Conservation (phyloP, 1,140 invertebrate species). For the Oncopeltus fasciatus region DNA sequence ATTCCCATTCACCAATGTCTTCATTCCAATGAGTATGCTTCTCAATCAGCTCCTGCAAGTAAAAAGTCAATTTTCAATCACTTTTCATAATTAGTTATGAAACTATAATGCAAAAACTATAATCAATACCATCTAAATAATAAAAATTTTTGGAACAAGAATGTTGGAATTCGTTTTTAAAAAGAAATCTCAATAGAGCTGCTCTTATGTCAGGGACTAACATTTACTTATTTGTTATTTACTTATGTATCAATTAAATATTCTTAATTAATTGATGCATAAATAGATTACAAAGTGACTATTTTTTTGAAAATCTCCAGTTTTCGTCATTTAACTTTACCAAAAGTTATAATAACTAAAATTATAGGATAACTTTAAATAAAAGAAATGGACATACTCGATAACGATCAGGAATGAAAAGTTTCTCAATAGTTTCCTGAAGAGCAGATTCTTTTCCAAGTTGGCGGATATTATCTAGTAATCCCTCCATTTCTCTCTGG, state of each 20-base stretch:
- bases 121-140: background rate
- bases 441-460: conserved; percentile 81
- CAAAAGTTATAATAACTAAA: too few species aligned
- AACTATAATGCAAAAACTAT: background rate
- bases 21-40: conserved; percentile 92
- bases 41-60: conserved; percentile 79
- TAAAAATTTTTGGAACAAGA: background rate
- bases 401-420: conserved; percentile 86
- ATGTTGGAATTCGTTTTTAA: too few species aligned
- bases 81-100: conserved; percentile 16
- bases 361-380: too few species aligned
- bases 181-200: too few species aligned
- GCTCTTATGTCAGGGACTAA: too few species aligned
- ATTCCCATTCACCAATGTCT: conserved; percentile 95
- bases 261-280: too few species aligned
- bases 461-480: conserved; percentile 81
- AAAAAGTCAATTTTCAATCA: too few species aligned
- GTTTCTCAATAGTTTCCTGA: conserved; percentile 70
- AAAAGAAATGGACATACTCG: conserved; percentile 42
- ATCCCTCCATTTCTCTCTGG: conserved; percentile 88
- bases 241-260: too few species aligned
- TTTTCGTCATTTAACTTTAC: too few species aligned
- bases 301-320: too few species aligned
- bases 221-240: too few species aligned
- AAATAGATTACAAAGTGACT: too few species aligned